Conservation (phyloP, 2,888 invertebrate genomes). For the Microchrysa polita region DNA sequence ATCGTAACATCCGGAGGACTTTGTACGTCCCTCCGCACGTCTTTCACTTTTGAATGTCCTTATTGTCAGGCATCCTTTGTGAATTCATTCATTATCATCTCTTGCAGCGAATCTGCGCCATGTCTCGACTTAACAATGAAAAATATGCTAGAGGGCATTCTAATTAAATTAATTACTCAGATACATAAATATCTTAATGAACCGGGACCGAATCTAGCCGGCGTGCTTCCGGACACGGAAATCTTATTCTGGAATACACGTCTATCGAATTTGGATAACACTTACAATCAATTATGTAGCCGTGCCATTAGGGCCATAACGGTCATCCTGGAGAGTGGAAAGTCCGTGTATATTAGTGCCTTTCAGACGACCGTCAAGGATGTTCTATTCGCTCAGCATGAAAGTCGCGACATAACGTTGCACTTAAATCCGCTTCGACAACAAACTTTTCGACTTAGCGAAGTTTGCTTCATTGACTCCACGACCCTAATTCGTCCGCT, state of each 20-base stretch:
- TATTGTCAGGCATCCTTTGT: too few relatives aligned
- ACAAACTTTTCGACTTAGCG: constrained; percentile 69
- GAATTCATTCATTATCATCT: too few relatives aligned
- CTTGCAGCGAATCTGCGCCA: not conserved
- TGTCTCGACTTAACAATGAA: constrained; percentile 73
- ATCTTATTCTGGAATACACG: constrained; percentile 84
- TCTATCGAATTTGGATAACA: constrained; percentile 82
- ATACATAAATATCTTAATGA: constrained; percentile 68
- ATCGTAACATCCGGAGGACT: too few relatives aligned
- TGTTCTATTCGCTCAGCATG: constrained; percentile 78
- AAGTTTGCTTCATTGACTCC: constrained; percentile 74
- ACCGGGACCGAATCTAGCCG: constrained; percentile 67
- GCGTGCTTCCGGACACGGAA: constrained; percentile 79
- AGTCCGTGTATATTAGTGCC: constrained; percentile 81
- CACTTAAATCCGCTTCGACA: constrained; percentile 79
- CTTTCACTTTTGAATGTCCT: too few relatives aligned
- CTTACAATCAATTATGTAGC: constrained; percentile 85
- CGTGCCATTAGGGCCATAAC: constrained; percentile 85
- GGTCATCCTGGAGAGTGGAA: constrained; percentile 77
- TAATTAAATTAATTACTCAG: constrained; percentile 89
- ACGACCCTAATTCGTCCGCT: constrained; percentile 72
- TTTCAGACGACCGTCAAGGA: constrained; percentile 83
- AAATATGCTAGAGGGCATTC: constrained; percentile 83
- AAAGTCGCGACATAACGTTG: constrained; percentile 85
- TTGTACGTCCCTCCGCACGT: too few relatives aligned